phyloP scores from a whole-genome alignment of 2,888 invertebrate species.

The Drosophila putrida region DNA sequence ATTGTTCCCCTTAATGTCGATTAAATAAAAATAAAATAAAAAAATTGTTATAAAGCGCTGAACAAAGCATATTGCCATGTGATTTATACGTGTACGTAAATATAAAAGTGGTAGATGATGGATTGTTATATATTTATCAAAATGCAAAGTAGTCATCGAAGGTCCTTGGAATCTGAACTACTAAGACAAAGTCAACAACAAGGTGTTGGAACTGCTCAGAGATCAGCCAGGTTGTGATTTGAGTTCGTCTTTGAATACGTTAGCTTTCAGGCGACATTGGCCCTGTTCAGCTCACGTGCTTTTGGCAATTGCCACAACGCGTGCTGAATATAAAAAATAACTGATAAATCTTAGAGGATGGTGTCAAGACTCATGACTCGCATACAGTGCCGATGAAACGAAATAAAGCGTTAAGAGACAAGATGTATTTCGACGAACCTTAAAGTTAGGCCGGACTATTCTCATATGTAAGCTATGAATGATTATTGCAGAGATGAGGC shows the following conservation, averaged over 20 bases:
- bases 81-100: constrained; percentile 14
- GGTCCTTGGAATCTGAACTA: constrained; percentile 1
- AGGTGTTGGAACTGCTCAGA: constrained; percentile 9
- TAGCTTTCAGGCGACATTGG: neutral
- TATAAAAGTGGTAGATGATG: too few relatives aligned
- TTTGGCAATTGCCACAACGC: constrained; percentile 58
- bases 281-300: constrained; percentile 36
- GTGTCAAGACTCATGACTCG: constrained; percentile 48
- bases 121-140: constrained; percentile 61
- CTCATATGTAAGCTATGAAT: constrained; percentile 6
- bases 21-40: too few relatives aligned
- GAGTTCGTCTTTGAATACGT: constrained; percentile 11
- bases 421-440: neutral
- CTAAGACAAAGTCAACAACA: constrained; percentile 4
- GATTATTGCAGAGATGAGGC: neutral
- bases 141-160: constrained; percentile 47
- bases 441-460: neutral
- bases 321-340: constrained; percentile 62
- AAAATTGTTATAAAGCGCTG: too few relatives aligned
- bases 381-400: constrained; percentile 20
- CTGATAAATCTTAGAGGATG: constrained; percentile 63
- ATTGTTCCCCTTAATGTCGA: too few relatives aligned
- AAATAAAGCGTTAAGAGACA: neutral
- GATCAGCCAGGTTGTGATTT: constrained; percentile 38
- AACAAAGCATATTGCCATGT: too few relatives aligned